Base-by-base conservation (phyloP, 2,113 vertebrate species). In the Tachysurus vachellii region DNA sequence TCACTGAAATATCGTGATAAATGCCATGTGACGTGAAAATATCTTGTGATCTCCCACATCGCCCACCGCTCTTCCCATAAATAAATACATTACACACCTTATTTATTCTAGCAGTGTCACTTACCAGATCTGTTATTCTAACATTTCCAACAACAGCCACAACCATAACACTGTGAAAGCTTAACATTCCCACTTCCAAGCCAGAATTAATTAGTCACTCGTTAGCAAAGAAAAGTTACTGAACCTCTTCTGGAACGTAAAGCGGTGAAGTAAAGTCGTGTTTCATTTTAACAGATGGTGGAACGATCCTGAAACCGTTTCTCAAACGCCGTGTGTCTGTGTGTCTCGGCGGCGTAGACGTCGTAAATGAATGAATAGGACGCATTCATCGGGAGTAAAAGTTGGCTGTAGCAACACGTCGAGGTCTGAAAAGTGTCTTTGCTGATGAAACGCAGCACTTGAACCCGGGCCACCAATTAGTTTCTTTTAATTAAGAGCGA, bases 401-500 rank as follows among this genome's bases (percentile, higher is more conserved):
- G 80, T 86, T 82, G 62, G 71, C 61, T 53, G 17, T 23, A 10
- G 62, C 56, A 86, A 71, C 70, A 81, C 66, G 42, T 59, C 50
- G 66, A 26, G 50, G 80, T 13, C 82, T n/a, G 68, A 70, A 84
- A 85, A 79, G 36, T 75, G 59, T 26, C 85, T 64, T 14, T n/a
- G 54, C 88, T 91, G 88, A 91, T 91, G 90, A 86, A 91, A 82
- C 59, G 71, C 82, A 54, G 88, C 68, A 75, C 86, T 91, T 88
- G 80, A 88, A 90, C 62, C 64, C 16, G 70, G 28, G 82, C 84
- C 79, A 76, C 84, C 88, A 91, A 91, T 91, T 90, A 91, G 82
- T 81, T 87, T 82, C 71, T 85, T 90, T 89, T 90, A 90, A 91
- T 91, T 90, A 89, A 89, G 89, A 75, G 84, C 53, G 75, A 23